Evolutionary conservation across 2,888 invertebrate species (phyloP), one percentile per base, ranked within the genome.

Genomic region (Pristionchus maxplancki): DNA sequence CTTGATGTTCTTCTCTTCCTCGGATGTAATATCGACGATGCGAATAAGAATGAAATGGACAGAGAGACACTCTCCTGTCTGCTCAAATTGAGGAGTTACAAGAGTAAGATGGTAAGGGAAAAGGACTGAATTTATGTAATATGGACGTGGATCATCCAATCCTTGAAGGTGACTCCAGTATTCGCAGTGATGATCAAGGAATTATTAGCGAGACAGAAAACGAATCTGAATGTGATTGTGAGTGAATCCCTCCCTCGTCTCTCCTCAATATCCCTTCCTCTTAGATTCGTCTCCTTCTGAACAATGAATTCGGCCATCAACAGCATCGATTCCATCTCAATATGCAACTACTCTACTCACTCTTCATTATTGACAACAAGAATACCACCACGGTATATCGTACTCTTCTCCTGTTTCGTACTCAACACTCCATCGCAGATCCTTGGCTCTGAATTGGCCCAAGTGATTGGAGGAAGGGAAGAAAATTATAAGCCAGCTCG

Each of bases 1-100:
- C 98, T 98, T 95, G 98, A 98, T 95, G 95, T 99, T 88, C 95
- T 99, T 44, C 97, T 98, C 88, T 97, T 97, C 93, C 96, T 98
- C 91, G 98, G 98, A 95, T 96, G 97, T 93, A 99, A 99, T 95
- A 97, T 97, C 92, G 97, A 83, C 5, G 94, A 71, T 17, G 94
- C 97, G 31, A 96, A 96, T 84, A 96, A 96, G 88, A 96, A 96
- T 34, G 95, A 96, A 8, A 95, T 96, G 89, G 97, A 97, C 95
- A 95, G 96, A 48, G 97, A 97, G 94, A 97, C 97, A 48, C 96
- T 98, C 88, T 67, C 97, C 50, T 97, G 97, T 93, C 96, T 99
- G 40, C 97, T 97, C 8, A 97, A 98, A 95, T 97, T 99, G 96
- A 96, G 98, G 48, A 88, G 85, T 82, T 96, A 98, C 90, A 99